A percentile compares a stretch with the other conserved stretches of the same genome.
Evolutionary conservation across 2,113 vertebrate genomes (phyloP).

Genomic region (Edolisoma coerulescens): DNA sequence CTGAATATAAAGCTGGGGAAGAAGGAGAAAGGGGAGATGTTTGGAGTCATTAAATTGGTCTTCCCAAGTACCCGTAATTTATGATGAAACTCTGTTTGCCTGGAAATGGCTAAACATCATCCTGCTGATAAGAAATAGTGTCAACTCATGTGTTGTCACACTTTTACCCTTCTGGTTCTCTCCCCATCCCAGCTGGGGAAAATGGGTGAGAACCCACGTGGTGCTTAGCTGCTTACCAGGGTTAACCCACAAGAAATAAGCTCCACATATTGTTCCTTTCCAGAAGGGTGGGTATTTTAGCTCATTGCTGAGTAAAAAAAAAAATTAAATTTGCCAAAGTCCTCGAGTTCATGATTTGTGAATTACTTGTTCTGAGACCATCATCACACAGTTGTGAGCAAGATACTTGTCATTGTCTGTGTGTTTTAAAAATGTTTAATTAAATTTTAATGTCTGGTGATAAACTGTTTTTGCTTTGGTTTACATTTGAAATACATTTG

Average conservation of each 20-base stretch:
- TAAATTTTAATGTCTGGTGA: not conserved
- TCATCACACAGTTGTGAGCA: not conserved
- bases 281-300: not conserved
- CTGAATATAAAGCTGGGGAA: not conserved
- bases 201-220: accelerated
- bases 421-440: not conserved
- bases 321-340: not conserved
- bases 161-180: not conserved
- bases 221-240: not conserved
- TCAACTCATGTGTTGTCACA: not conserved
- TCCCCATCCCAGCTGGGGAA: not conserved
- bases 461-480: not conserved
- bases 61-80: not conserved
- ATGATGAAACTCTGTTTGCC: not conserved
- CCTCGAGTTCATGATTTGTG: not conserved
- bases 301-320: not conserved
- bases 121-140: not conserved
- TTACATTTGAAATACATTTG: too few relatives aligned
- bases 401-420: not conserved
- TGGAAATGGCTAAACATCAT: not conserved
- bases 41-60: not conserved
- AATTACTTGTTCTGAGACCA: not conserved
- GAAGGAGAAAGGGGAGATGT: not conserved
- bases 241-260: not conserved
- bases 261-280: not conserved